A percentile compares a stretch with the other conserved stretches of the same genome.
phyloP scores from a whole-genome alignment of 2,113 vertebrate species.

The Dryoscopus gambensis region DNA sequence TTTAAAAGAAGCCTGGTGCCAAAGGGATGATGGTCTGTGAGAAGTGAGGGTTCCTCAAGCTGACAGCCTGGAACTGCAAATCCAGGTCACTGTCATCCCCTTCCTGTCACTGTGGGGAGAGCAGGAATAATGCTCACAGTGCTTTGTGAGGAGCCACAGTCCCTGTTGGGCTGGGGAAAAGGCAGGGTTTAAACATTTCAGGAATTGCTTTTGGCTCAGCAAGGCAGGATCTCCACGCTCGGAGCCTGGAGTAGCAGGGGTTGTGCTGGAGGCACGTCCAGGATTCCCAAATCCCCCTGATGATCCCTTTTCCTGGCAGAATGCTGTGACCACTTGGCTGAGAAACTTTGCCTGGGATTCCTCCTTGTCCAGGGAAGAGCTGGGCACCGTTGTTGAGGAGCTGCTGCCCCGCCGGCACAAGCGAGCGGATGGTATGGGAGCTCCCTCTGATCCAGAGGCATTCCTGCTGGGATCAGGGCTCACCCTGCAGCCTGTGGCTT shows the following conservation, averaged over 20 bases:
- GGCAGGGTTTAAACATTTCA: neutral
- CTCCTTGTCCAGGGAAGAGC: neutral
- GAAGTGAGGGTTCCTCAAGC: neutral
- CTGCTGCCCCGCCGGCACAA: neutral
- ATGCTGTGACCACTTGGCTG: neutral
- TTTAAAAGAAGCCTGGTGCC: neutral
- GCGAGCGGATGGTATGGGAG: neutral
- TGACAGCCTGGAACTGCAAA: neutral
- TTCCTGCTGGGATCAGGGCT: neutral
- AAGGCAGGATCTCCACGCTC: neutral
- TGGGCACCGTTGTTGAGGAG: fast-evolving
- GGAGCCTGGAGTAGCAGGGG: neutral
- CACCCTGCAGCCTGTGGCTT: neutral
- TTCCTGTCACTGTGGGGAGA: neutral
- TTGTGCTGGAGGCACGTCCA: neutral
- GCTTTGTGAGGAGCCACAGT: neutral
- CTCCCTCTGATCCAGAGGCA: fast-evolving
- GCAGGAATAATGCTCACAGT: neutral
- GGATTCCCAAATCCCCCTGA: neutral
- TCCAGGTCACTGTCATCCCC: neutral
- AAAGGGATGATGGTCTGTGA: neutral
- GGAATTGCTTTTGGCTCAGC: neutral
- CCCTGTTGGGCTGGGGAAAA: too few species aligned
- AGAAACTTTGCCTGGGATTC: neutral
- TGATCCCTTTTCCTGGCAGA: constrained; percentile 18